Conservation (phyloP, 2,888 invertebrate genomes). For the Microdon myrmicae region DNA sequence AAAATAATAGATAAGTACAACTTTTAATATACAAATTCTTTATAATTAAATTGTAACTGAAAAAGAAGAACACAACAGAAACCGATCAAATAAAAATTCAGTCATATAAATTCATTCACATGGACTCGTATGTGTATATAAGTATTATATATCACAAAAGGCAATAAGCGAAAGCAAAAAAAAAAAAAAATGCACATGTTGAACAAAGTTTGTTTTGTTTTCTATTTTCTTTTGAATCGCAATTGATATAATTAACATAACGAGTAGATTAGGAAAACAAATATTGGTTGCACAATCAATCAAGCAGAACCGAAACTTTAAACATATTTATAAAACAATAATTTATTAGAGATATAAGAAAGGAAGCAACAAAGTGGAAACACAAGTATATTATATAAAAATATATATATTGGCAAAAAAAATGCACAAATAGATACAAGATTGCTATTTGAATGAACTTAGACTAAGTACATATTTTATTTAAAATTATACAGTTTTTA, state of each 20-base stretch:
- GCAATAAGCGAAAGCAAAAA: constrained; percentile 12
- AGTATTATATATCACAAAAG: no score
- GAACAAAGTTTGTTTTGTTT: constrained; percentile 25
- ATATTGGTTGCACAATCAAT: no score
- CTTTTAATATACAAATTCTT: constrained; percentile 37
- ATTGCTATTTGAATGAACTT: constrained; percentile 38
- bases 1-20: constrained; percentile 41
- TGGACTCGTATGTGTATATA: no score
- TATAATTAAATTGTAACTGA: constrained; percentile 19
- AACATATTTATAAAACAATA: no score
- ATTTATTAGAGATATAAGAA: constrained; percentile 32
- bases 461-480: constrained; percentile 44
- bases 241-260: no score
- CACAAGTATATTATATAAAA: constrained; percentile 17
- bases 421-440: constrained; percentile 26
- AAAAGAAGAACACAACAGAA: background rate
- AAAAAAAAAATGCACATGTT: constrained; percentile 18
- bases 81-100: no score
- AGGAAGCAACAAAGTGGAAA: constrained; percentile 26
- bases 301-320: no score
- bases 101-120: no score
- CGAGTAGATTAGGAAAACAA: constrained; percentile 27
- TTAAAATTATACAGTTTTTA: constrained; percentile 54
- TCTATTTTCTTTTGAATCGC: constrained; percentile 17
- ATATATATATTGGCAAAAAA: constrained; percentile 33